Evolutionary conservation across 2,797 vertebrate species (phyloP).

Genomic region (Myotis daubentonii): DNA sequence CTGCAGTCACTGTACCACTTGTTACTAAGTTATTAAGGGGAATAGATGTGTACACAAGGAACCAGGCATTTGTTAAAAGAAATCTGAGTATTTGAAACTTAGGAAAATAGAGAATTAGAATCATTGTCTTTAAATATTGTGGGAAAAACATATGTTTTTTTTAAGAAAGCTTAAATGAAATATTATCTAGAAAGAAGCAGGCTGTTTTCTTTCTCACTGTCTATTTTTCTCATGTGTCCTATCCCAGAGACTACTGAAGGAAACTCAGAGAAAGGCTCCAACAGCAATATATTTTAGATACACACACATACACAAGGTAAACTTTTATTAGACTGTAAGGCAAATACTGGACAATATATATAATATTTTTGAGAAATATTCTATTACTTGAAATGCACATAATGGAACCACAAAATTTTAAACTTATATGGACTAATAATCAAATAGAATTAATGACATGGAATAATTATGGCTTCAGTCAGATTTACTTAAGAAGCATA

Average conservation of each 20-base stretch:
- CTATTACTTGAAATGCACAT: not conserved
- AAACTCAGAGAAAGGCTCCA: not conserved
- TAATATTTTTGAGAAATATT: not conserved
- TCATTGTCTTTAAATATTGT: not conserved
- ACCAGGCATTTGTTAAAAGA: not conserved
- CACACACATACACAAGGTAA: not conserved
- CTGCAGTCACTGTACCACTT: not conserved
- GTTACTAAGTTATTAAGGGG: not conserved
- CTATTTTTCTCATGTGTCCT: not conserved
- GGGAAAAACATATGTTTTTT: not conserved
- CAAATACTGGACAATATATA: not conserved
- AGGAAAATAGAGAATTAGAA: not conserved
- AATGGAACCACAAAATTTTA: not conserved
- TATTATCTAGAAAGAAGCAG: not conserved
- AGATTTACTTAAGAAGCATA: not conserved
- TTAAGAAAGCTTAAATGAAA: not conserved
- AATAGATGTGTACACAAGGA: not conserved
- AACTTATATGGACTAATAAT: not conserved
- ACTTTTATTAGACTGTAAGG: not conserved
- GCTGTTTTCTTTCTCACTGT: not conserved
- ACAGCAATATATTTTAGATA: not conserved
- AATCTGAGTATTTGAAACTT: not conserved
- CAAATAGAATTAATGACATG: not conserved
- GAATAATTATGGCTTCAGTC: slow-evolving; percentile 1
- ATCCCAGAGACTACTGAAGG: not conserved